Evolutionary conservation across 2,113 vertebrate species (phyloP), one percentile per base, ranked within the genome.

Genomic region (Colistium nudipinnis): DNA sequence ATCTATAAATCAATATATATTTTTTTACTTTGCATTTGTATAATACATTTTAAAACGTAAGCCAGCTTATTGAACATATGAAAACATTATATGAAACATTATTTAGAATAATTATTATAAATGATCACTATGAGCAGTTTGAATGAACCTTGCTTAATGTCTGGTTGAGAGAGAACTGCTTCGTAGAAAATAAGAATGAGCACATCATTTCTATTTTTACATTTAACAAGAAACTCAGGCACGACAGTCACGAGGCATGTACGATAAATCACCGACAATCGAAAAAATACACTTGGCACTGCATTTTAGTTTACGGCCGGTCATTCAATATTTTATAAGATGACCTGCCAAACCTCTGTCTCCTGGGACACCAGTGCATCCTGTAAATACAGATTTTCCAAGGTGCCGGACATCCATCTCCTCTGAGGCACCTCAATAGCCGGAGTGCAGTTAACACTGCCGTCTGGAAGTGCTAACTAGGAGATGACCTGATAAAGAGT

Each of bases 391-490:
- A 71, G 60, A 48, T 74, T 76, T 57, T 56, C n/a, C 19, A 67
- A 27, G 20, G 35, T 72, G 65, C 14, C 36, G 27, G 22, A 54
- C 53, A 38, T 35, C 62, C 41, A 74, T 83, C 51, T 72, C 38
- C 65, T 49, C 30, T 39, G 25, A 70, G 60, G 55, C 30, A 31
- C 45, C 75, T 71, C 35, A 44, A 59, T 49, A 65, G 64, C 68
- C 65, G 45, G 60, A 81, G 66, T 66, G 35, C 25, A 20, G 48
- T 63, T 74, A n/a, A n/a, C n/a, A n/a, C 70, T 28, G 59, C 39
- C 83, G 87, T 70, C 77, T 82, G 74, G 79, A 59, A 55, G 65
- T 33, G 57, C 45, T 44, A 76, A 80, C 62, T 74, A 64, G 69
- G 62, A 62, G 48, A 62, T 20, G 45, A 51, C 68, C 73, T 82